Conservation (phyloP, 2,888 invertebrate species). For the Tortricodes alternella region DNA sequence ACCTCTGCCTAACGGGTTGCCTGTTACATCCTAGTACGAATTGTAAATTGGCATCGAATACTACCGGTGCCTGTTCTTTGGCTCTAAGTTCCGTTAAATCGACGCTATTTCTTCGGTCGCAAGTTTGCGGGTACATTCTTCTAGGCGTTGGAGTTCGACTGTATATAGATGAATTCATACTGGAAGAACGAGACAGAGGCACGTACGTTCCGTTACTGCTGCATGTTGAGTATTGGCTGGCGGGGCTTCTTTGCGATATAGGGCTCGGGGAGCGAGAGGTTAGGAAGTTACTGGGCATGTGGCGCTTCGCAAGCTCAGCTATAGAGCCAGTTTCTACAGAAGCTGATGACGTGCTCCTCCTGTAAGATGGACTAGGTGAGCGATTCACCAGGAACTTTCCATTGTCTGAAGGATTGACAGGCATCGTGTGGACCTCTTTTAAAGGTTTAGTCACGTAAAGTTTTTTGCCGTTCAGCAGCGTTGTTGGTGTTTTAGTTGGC, state of each 20-base stretch:
- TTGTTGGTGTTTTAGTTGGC: conserved; percentile 56
- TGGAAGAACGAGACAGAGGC: conserved; percentile 70
- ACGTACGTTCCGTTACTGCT: conserved; percentile 73
- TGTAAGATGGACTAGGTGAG: conserved; percentile 68
- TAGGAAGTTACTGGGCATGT: conserved; percentile 59
- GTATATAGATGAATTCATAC: conserved; percentile 65
- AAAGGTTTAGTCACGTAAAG: conserved; percentile 70
- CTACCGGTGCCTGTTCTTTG: conserved; percentile 89
- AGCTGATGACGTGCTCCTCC: conserved; percentile 63
- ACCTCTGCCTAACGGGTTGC: conserved; percentile 86
- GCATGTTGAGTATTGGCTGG: conserved; percentile 75
- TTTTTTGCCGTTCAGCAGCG: conserved; percentile 63
- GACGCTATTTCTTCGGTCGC: conserved; percentile 68
- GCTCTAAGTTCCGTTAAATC: conserved; percentile 83
- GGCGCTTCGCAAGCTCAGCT: conserved; percentile 73
- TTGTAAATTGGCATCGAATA: conserved; percentile 91
- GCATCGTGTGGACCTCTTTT: conserved; percentile 70
- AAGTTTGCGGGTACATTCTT: conserved; percentile 86
- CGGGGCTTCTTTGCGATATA: conserved; percentile 68
- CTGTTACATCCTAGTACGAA: conserved; percentile 89
- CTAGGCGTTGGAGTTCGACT: conserved; percentile 83
- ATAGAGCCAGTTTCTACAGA: conserved; percentile 78
- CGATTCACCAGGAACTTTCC: conserved; percentile 57
- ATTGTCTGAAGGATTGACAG: conserved; percentile 52
- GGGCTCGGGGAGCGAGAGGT: conserved; percentile 84